Conservation (phyloP, 1,140 invertebrate genomes). For the Myzus persicae region DNA sequence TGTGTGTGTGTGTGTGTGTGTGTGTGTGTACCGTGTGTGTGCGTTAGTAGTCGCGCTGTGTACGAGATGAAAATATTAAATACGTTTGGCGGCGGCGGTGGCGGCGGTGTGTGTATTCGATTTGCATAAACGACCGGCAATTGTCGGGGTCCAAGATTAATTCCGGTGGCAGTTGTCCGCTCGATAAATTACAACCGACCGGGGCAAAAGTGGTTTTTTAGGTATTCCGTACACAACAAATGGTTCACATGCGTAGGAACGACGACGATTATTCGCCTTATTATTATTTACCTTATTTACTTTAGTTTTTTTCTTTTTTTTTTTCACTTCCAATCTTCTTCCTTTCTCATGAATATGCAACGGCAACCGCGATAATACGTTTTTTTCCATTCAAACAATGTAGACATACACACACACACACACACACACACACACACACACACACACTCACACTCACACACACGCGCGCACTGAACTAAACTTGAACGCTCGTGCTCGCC, state of each 20-base stretch:
- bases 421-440: neutral
- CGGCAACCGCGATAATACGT: constrained; percentile 5
- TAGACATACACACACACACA: neutral
- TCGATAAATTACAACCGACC: constrained; percentile 57
- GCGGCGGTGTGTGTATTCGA: constrained; percentile 12
- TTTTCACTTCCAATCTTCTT: constrained; percentile 32
- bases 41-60: constrained; percentile 1
- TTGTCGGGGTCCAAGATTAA: constrained; percentile 55
- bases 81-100: constrained; percentile 42
- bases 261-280: constrained; percentile 24
- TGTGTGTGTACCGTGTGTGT: constrained; percentile 28
- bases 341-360: constrained; percentile 40
- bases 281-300: constrained; percentile 43
- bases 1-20: no score
- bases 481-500: neutral
- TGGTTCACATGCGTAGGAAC: constrained; percentile 11
- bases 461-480: neutral
- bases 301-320: neutral
- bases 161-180: constrained; percentile 58
- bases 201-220: constrained; percentile 52
- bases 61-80: constrained; percentile 56
- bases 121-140: constrained; percentile 56
- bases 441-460: no score
- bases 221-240: constrained; percentile 40
- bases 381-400: constrained; percentile 16